phyloP scores from a whole-genome alignment of 35 echinoderm and acorn worm species.

The Eucidaris tribuloides region DNA sequence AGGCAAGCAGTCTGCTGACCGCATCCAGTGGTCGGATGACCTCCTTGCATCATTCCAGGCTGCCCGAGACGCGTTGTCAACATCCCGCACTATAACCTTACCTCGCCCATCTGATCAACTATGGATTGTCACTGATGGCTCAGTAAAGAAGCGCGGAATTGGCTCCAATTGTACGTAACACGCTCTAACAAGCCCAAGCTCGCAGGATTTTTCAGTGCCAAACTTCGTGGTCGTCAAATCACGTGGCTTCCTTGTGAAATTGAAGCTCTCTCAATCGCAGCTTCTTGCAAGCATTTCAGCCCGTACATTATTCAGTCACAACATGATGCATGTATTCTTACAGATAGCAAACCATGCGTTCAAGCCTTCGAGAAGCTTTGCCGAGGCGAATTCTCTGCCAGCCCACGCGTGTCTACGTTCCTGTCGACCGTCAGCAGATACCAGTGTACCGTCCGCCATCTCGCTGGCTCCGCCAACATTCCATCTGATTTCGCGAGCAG shows the following conservation, averaged over 20 bases:
- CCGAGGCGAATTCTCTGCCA: conserved; percentile 61
- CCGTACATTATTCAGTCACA: conserved; percentile 57
- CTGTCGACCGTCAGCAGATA: conserved; percentile 45
- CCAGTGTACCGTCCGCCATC: conserved; percentile 39
- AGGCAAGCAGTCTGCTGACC: conserved; percentile 33
- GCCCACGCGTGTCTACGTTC: neutral
- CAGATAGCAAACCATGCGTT: conserved; percentile 59
- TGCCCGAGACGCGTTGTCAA: conserved; percentile 7
- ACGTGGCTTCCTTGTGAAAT: conserved; percentile 63
- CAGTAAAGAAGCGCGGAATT: conserved; percentile 35
- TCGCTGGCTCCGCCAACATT: conserved; percentile 43
- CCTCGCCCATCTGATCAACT: conserved; percentile 57
- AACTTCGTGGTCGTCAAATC: conserved; percentile 35
- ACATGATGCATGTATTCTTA: conserved; percentile 34
- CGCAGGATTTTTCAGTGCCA: conserved; percentile 45
- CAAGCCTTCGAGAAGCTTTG: conserved; percentile 62
- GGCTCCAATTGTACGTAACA: conserved; percentile 1
- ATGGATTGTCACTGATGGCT: conserved; percentile 63
- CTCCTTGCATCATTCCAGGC: neutral
- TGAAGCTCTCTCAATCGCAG: conserved; percentile 48
- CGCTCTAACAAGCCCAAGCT: conserved; percentile 2
- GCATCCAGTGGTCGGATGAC: neutral
- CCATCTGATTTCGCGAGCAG: conserved; percentile 62
- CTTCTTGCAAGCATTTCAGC: conserved; percentile 53
- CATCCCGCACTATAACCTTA: conserved; percentile 21